Evolutionary conservation across 2,113 vertebrate species (phyloP).

Genomic region (Tachycineta bicolor): DNA sequence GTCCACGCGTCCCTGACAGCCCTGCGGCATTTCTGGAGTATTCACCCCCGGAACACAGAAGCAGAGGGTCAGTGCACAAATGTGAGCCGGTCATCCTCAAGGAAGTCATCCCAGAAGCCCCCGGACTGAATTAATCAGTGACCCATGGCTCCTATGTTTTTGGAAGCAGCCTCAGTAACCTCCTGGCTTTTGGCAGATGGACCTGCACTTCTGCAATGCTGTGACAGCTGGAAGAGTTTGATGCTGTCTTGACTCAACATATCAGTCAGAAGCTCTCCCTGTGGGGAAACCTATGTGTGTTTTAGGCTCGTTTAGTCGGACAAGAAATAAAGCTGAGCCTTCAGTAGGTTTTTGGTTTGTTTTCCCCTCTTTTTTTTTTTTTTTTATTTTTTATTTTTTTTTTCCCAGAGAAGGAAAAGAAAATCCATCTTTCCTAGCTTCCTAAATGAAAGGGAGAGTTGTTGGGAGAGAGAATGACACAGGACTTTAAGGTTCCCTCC

Average conservation of each 20-base stretch:
- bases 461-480: neutral
- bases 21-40: neutral
- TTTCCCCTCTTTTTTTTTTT: neutral
- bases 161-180: neutral
- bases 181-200: neutral
- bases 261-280: conserved; percentile 6
- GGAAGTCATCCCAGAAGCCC: neutral
- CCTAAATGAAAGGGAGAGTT: neutral
- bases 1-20: neutral
- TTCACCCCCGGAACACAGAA: neutral
- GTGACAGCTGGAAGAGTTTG: conserved; percentile 12
- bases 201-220: neutral
- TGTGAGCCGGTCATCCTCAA: neutral
- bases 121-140: neutral
- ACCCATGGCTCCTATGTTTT: fast-evolving
- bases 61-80: neutral
- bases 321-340: neutral
- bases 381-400: too few species aligned
- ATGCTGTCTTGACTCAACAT: conserved; percentile 36
- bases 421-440: neutral
- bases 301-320: neutral
- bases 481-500: neutral
- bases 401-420: neutral
- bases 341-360: neutral
- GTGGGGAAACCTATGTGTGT: neutral